These are phyloP conservation scores for Heliangelus exortis DNA, from an alignment of 2,797 vertebrate genomes.

Conservation along the genomic window DNA sequence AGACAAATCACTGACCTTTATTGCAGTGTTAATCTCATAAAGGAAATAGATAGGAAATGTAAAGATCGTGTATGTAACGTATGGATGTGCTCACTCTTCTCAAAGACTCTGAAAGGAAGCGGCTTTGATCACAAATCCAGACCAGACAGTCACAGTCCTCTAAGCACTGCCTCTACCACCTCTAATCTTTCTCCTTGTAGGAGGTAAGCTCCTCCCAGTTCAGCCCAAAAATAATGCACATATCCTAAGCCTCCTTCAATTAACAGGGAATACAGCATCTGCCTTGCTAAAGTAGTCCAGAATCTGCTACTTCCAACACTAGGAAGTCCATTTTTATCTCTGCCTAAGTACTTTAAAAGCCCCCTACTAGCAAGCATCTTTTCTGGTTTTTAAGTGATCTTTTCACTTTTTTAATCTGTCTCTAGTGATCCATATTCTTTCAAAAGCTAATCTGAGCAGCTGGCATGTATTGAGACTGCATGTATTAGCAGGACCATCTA, in stretches of 20 bases:
- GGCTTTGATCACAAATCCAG: neutral
- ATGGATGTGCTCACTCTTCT: neutral
- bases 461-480: neutral
- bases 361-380: neutral
- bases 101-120: neutral
- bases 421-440: neutral
- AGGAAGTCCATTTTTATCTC: neutral
- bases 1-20: neutral
- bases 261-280: neutral
- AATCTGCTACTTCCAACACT: neutral
- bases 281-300: neutral
- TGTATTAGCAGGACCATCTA: neutral
- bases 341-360: neutral
- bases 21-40: neutral
- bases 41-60: neutral
- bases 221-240: neutral
- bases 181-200: neutral
- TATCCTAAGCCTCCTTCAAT: neutral
- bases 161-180: neutral
- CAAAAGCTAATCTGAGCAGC: neutral
- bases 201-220: neutral
- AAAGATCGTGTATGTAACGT: neutral
- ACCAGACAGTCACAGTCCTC: neutral
- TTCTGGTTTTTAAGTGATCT: neutral
- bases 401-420: neutral